Percentiles rank a stretch among this genome's conserved stretches.
phyloP scores from a whole-genome alignment of 1,140 invertebrate species.

The Calephelis nemesis region DNA sequence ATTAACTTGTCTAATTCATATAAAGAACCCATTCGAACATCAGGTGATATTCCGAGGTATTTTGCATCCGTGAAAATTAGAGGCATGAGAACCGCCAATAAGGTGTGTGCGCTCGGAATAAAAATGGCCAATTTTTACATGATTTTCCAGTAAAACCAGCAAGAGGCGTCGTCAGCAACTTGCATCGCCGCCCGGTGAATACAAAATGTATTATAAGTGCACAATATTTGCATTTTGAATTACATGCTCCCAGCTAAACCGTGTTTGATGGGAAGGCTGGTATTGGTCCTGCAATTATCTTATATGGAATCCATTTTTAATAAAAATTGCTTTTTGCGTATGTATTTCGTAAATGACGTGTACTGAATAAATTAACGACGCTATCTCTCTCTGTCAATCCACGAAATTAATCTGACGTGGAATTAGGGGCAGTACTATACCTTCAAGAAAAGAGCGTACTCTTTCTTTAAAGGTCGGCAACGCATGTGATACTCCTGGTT shows the following conservation, averaged over 20 bases:
- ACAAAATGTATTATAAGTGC: conserved; percentile 72
- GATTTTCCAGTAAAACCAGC: conserved; percentile 69
- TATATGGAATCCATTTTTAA: conserved; percentile 19
- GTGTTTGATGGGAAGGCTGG: conserved; percentile 21
- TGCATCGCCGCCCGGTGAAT: conserved; percentile 59
- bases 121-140: conserved; percentile 73
- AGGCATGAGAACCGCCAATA: conserved; percentile 72
- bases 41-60: conserved; percentile 41
- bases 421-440: no score
- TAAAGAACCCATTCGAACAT: conserved; percentile 2
- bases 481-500: no score
- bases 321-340: conserved; percentile 2
- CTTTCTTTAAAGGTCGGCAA: no score
- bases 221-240: conserved; percentile 76
- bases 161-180: conserved; percentile 56
- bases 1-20: background rate
- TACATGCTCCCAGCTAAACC: conserved; percentile 48
- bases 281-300: conserved; percentile 29
- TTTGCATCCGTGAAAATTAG: conserved; percentile 71
- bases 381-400: no score
- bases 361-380: background rate
- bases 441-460: no score
- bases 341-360: conserved; percentile 8
- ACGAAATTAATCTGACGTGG: no score
- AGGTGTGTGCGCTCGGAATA: conserved; percentile 60